These are phyloP conservation scores for Eurystomus gularis DNA, from an alignment of 2,113 vertebrate species.

Conservation along the genomic window DNA sequence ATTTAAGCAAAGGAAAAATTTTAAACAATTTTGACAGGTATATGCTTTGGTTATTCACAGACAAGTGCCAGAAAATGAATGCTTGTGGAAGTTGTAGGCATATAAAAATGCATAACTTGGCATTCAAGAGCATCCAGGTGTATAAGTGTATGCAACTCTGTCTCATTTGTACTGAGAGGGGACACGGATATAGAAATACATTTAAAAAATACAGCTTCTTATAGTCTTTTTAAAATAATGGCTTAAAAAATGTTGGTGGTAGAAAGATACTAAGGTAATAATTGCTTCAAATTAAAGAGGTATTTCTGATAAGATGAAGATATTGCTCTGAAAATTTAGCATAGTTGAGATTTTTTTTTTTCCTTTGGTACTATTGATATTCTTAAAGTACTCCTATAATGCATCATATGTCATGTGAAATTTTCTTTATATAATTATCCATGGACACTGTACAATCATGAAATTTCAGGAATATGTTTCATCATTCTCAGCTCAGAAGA, in stretches of 20 bases:
- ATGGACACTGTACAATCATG: background rate
- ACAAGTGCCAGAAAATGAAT: background rate
- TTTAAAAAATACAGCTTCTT: fast-evolving
- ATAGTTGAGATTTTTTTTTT: background rate
- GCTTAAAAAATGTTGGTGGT: background rate
- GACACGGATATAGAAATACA: background rate
- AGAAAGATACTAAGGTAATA: background rate
- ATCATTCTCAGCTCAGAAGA: background rate
- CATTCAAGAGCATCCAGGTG: background rate
- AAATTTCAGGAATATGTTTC: background rate
- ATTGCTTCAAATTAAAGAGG: background rate
- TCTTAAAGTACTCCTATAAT: background rate
- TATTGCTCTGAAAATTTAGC: background rate
- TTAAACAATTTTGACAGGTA: background rate
- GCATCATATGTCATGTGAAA: background rate
- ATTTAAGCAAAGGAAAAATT: background rate
- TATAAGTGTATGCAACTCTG: background rate
- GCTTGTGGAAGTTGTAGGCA: background rate
- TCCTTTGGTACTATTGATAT: background rate
- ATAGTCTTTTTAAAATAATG: background rate
- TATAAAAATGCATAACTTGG: background rate
- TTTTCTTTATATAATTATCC: background rate
- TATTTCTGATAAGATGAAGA: background rate
- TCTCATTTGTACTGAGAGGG: background rate
- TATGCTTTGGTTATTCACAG: background rate